Conservation (phyloP, 1,140 invertebrate genomes). For the Musca vetustissima region DNA sequence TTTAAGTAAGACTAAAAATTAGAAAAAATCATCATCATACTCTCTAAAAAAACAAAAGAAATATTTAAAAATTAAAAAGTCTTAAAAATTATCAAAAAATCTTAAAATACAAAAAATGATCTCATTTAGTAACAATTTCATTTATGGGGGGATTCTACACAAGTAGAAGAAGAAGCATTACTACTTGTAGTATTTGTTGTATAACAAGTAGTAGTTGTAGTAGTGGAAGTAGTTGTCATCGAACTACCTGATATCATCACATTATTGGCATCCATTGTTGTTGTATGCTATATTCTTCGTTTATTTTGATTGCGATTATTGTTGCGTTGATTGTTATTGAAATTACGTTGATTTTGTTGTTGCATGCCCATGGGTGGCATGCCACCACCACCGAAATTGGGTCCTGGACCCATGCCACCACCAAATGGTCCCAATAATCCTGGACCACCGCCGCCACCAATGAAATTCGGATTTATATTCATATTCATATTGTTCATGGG, state of each 20-base stretch:
- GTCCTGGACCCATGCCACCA: not conserved
- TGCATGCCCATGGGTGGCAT: conserved; percentile 6
- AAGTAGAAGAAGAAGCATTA: not conserved
- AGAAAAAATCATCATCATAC: too few species aligned
- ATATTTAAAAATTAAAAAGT: too few species aligned
- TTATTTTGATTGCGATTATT: conserved; percentile 25
- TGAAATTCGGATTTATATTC: conserved; percentile 24
- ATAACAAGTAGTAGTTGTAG: not conserved
- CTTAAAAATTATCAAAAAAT: too few species aligned
- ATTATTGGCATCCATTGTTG: not conserved
- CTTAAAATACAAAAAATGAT: too few species aligned
- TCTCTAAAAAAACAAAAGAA: too few species aligned
- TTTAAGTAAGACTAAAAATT: too few species aligned
- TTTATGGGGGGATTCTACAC: not conserved
- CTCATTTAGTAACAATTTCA: too few species aligned
- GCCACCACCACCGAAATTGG: not conserved
- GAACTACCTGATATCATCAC: not conserved
- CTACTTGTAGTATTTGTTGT: too few species aligned
- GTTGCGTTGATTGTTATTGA: conserved; percentile 25
- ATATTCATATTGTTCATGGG: not conserved
- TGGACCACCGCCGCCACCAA: not conserved
- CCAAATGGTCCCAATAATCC: conserved; percentile 16
- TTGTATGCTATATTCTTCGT: conserved; percentile 25
- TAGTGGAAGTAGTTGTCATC: not conserved
- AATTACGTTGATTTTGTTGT: conserved; percentile 25